A percentile compares a stretch with the other conserved stretches of the same genome.
Evolutionary conservation across 2,113 vertebrate species (phyloP).

Genomic region (Numida meleagris): DNA sequence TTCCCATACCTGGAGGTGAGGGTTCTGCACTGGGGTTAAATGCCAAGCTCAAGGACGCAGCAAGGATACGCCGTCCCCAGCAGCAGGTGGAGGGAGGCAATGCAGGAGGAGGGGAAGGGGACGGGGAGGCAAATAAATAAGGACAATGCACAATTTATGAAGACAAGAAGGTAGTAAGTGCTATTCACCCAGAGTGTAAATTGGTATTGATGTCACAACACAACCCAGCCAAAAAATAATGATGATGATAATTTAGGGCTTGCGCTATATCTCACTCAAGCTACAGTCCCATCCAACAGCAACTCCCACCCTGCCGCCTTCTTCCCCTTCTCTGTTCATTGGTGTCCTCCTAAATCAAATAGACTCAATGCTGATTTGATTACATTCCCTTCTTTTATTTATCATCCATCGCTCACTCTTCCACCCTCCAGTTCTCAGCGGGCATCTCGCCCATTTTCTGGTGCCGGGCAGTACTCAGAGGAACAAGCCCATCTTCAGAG

Average conservation of each 20-base stretch:
- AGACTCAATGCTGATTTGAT: constrained; percentile 61
- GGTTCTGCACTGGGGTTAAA: not conserved
- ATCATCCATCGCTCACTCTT: not conserved
- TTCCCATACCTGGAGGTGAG: not conserved
- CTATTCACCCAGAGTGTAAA: constrained; percentile 65
- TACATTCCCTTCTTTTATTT: constrained; percentile 65
- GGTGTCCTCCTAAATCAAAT: constrained; percentile 68
- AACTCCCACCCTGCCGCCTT: constrained; percentile 30
- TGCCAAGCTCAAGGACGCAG: constrained; percentile 1
- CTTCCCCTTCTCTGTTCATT: constrained; percentile 54
- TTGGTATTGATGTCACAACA: constrained; percentile 72
- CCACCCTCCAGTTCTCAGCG: not conserved
- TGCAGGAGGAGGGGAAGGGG: constrained; percentile 16
- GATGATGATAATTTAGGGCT: constrained; percentile 67
- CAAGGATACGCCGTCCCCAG: not conserved
- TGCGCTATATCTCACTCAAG: constrained; percentile 64
- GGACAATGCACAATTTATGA: constrained; percentile 70
- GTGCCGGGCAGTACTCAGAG: not conserved
- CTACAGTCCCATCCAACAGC: constrained; percentile 31
- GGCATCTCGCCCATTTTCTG: not conserved
- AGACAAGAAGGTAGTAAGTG: constrained; percentile 71
- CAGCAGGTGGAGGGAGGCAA: not conserved
- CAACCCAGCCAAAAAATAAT: constrained; percentile 68
- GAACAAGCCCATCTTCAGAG: not conserved
- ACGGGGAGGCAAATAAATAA: constrained; percentile 65